Evolutionary conservation across 2,888 invertebrate species (phyloP).

Genomic region (Ornithoptera alexandrae): DNA sequence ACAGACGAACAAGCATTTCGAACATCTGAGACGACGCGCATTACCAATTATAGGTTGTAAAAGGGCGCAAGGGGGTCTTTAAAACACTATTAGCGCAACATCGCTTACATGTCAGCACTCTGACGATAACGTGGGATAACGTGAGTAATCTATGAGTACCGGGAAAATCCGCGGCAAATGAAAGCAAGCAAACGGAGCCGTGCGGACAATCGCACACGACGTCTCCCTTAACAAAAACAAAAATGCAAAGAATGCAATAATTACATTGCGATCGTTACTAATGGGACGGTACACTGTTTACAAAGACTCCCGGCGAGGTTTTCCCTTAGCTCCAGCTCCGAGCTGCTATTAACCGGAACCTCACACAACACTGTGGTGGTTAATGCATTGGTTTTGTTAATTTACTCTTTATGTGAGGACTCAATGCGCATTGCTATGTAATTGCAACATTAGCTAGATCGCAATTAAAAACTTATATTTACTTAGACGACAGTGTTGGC

Average conservation of each 20-base stretch:
- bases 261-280: conserved; percentile 19
- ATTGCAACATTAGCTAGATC: not conserved
- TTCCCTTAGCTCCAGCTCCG: too few relatives aligned
- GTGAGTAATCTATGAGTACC: conserved; percentile 15
- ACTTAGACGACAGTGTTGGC: too few relatives aligned
- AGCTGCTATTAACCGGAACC: not conserved
- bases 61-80: conserved; percentile 30
- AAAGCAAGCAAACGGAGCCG: conserved; percentile 10
- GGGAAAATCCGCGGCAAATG: conserved; percentile 22
- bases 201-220: too few relatives aligned
- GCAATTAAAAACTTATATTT: not conserved
- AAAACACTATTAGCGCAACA: conserved; percentile 13
- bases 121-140: not conserved
- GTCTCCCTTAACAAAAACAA: conserved; percentile 14
- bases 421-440: not conserved
- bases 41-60: conserved; percentile 26
- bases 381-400: not conserved
- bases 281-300: conserved; percentile 23
- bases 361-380: not conserved
- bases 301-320: conserved; percentile 7
- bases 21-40: not conserved
- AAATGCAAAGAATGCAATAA: conserved; percentile 22
- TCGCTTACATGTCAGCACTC: too few relatives aligned
- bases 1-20: not conserved
- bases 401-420: not conserved